Conservation (phyloP, 2,113 vertebrate species). For the Azemiops feae region DNA sequence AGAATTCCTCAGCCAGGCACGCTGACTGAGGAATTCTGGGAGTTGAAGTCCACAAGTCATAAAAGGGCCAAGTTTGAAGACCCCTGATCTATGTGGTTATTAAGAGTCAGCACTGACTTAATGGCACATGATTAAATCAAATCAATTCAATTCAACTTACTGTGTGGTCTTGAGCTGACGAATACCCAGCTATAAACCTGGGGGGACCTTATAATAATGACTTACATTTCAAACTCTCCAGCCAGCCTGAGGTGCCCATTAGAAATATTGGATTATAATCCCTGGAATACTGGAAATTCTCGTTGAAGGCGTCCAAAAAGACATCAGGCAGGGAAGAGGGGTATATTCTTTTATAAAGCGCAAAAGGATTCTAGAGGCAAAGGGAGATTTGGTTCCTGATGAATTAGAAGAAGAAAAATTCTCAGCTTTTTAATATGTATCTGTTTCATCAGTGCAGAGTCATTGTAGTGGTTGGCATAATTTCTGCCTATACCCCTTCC, state of each 20-base stretch:
- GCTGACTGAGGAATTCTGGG: too few relatives aligned
- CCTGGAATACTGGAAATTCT: neutral
- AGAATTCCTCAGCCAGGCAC: too few relatives aligned
- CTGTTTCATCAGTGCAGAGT: slow-evolving; percentile 24
- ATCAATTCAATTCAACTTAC: neutral
- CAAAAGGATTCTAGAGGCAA: slow-evolving; percentile 5
- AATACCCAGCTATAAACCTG: neutral
- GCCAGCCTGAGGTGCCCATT: neutral
- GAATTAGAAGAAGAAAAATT: neutral
- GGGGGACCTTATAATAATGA: neutral
- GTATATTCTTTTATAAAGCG: neutral
- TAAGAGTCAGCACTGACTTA: neutral
- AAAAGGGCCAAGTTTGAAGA: too few relatives aligned
- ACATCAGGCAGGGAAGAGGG: neutral
- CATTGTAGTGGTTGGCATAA: slow-evolving; percentile 5
- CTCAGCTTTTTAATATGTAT: slow-evolving; percentile 23
- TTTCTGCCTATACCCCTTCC: neutral
- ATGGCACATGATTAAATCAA: neutral
- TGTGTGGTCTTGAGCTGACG: neutral
- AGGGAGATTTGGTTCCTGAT: neutral
- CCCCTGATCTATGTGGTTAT: neutral
- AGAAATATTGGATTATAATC: neutral
- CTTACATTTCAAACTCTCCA: neutral
- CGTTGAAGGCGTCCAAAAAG: neutral
- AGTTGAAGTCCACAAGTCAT: too few relatives aligned